These are phyloP conservation scores for Pogonomyrmex californicus DNA, from an alignment of 1,140 invertebrate genomes.

Conservation along the genomic window DNA sequence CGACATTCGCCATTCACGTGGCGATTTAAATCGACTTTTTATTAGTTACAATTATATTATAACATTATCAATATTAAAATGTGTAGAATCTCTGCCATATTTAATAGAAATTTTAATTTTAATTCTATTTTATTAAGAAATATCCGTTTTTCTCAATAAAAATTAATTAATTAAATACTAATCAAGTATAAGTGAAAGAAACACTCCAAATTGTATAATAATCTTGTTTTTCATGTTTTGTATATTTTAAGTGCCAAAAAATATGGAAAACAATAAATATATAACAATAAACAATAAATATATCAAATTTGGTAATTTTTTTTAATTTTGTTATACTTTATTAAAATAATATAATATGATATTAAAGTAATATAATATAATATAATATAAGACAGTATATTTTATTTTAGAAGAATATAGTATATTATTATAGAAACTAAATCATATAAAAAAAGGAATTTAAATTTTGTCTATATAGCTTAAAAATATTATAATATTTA, in stretches of 20 bases:
- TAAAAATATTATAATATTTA: not conserved
- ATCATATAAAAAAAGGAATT: no score
- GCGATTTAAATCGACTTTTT: slow-evolving; percentile 17
- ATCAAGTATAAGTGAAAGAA: slow-evolving; percentile 20
- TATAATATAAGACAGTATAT: not conserved
- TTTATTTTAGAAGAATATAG: no score
- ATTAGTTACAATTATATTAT: slow-evolving; percentile 1
- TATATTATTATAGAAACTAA: no score
- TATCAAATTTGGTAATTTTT: not conserved
- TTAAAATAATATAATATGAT: not conserved
- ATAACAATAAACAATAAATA: not conserved
- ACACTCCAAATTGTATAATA: not conserved
- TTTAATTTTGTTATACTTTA: not conserved
- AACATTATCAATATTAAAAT: slow-evolving; percentile 14
- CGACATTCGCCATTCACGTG: slow-evolving; percentile 14
- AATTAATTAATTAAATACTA: not conserved
- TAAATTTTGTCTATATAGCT: no score
- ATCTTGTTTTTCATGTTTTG: not conserved
- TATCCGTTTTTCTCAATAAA: not conserved
- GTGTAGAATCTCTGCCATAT: not conserved
- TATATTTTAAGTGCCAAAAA: not conserved
- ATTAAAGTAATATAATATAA: not conserved
- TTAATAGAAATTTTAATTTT: not conserved
- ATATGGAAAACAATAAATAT: not conserved
- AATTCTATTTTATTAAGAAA: not conserved